phyloP scores from a whole-genome alignment of 2,113 vertebrate genomes.

The Hemibates koningsi region DNA sequence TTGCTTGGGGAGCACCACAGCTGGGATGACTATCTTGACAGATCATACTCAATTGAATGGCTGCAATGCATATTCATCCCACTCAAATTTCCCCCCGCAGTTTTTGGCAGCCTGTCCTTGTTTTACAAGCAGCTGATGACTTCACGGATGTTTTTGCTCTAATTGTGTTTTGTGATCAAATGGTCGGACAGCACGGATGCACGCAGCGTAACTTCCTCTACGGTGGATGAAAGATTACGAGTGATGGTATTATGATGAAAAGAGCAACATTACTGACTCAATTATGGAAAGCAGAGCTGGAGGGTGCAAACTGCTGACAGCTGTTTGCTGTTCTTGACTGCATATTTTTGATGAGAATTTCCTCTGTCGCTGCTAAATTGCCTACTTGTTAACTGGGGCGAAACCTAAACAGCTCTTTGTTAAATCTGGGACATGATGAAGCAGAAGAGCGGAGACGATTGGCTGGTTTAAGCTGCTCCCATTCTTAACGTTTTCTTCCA shows the following conservation, averaged over 20 bases:
- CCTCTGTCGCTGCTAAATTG: conserved; percentile 21
- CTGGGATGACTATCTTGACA: conserved; percentile 54
- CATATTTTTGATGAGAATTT: conserved; percentile 32
- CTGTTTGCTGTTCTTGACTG: conserved; percentile 40
- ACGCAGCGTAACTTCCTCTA: not conserved
- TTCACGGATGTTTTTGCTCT: conserved; percentile 24
- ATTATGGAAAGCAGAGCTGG: conserved; percentile 29
- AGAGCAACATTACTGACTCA: conserved; percentile 40
- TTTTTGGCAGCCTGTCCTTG: not conserved
- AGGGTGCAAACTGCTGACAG: conserved; percentile 48
- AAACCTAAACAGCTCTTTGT: conserved; percentile 39
- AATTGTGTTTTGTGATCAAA: conserved; percentile 31
- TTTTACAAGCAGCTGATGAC: conserved; percentile 40
- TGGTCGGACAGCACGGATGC: not conserved
- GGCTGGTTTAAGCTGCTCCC: conserved; percentile 30
- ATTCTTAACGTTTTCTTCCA: conserved; percentile 12
- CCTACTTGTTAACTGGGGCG: conserved; percentile 44
- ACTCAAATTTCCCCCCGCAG: not conserved
- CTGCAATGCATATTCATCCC: conserved; percentile 33
- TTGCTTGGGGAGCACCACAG: conserved; percentile 54
- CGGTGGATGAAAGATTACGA: conserved; percentile 37
- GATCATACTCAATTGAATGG: conserved; percentile 36
- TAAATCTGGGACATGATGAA: conserved; percentile 21
- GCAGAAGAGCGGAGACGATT: not conserved
- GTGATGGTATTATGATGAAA: conserved; percentile 46